These are phyloP conservation scores for Meliscaeva auricollis DNA, from an alignment of 2,888 invertebrate species.

Conservation along the genomic window DNA sequence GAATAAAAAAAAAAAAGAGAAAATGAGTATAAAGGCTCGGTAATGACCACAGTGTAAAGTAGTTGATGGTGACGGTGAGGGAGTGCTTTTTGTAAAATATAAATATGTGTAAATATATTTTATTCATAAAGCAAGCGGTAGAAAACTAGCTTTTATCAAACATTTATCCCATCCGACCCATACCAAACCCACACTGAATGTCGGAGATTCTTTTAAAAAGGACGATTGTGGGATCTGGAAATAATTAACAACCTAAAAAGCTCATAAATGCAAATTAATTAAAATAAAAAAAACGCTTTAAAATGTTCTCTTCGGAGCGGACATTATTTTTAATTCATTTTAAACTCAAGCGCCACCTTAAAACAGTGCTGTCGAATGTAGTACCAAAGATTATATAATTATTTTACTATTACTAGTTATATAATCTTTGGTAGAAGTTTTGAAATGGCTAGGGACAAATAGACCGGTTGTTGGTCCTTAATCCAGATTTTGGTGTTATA, in stretches of 20 bases:
- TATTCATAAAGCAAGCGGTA: constrained; percentile 40
- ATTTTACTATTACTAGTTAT: too few species aligned
- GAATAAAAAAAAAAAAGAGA: background rate
- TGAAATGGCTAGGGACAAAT: too few species aligned
- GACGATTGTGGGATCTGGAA: constrained; percentile 36
- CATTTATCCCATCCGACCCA: background rate
- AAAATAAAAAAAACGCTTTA: constrained; percentile 60
- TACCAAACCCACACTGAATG: background rate
- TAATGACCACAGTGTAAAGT: background rate
- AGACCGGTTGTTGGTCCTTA: too few species aligned
- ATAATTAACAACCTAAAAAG: constrained; percentile 61
- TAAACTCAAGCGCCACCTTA: constrained; percentile 55
- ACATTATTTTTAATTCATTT: constrained; percentile 74
- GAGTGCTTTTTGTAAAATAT: background rate
- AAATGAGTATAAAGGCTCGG: background rate
- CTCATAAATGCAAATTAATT: constrained; percentile 74
- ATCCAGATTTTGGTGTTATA: too few species aligned
- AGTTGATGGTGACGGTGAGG: background rate
- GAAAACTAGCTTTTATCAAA: constrained; percentile 53
- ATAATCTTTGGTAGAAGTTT: too few species aligned
- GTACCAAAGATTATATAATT: too few species aligned
- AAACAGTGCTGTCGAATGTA: too few species aligned
- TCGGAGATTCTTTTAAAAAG: background rate
- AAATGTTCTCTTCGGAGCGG: constrained; percentile 65
- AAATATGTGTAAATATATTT: constrained; percentile 20